Evolutionary conservation across 2,113 vertebrate genomes (phyloP), one percentile per base, ranked within the genome.

Genomic region (Cyprinodon brontotheroides): DNA sequence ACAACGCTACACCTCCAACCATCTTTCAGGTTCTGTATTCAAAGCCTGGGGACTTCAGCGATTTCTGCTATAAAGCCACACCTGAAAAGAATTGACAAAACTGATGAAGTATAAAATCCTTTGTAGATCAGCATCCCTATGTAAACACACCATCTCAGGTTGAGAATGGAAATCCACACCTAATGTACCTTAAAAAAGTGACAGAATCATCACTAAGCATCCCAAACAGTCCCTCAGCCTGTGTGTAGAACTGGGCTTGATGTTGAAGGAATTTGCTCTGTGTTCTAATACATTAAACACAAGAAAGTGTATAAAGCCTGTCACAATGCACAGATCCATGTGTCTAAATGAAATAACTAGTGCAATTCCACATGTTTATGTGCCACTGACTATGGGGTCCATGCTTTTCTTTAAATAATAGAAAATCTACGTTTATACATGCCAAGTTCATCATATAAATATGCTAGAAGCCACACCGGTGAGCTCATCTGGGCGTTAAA

Each of bases 191-290:
- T 61, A 53, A 62, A 77, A 47, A 73, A 63, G 29, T 67, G 75
- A 85, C 81, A 82, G 70, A 37, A 61, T 75, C 65, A 72, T 60
- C 38, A 74, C 43, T 11, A 64, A 29, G 47, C 40, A 48, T 40
- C 61, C 71, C 74, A 62, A 65, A 79, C 74, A 71, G 47, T 37
- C 63, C 69, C 70, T 48, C 59, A 83, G 68, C 84, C 85, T 71
- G 67, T 81, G 86, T 85, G 76, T 86, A 87, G 73, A 84, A 83
- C 84, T 67, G 72, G 45, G 85, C 64, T 80, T 59, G 70, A 68
- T 79, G 62, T 77, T 71, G 64, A 75, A 83, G 68, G 70, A 86
- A 72, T 84, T 79, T 73, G 66, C 75, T 78, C 73, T 66, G 68
- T 64, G 61, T 69, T 63, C 71, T 65, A 67, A 73, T 36, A 69